A percentile compares a stretch with the other conserved stretches of the same genome.
Conservation (phyloP, 2,113 vertebrate genomes). For the Callionymus lyra region DNA sequence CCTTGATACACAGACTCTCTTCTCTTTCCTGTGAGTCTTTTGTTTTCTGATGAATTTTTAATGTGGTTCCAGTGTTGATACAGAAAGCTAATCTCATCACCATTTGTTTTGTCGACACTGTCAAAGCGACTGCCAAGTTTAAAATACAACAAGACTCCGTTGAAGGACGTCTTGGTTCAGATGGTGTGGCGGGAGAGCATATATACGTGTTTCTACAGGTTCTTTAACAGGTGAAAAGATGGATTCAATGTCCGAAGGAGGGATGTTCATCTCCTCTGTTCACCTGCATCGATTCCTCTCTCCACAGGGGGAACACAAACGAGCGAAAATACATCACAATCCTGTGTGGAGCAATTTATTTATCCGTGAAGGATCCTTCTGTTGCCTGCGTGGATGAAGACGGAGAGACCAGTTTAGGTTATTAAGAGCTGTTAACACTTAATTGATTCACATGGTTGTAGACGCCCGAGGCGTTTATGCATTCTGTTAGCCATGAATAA, state of each 20-base stretch:
- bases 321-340: too few relatives aligned
- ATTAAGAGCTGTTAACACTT: slow-evolving; percentile 38
- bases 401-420: slow-evolving; percentile 32
- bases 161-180: too few relatives aligned
- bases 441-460: slow-evolving; percentile 31
- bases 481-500: slow-evolving; percentile 6
- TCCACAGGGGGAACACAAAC: slow-evolving; percentile 25
- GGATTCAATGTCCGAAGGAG: slow-evolving; percentile 13
- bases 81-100: too few relatives aligned
- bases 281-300: slow-evolving; percentile 30
- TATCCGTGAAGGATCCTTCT: slow-evolving; percentile 17
- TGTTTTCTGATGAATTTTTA: too few relatives aligned
- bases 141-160: too few relatives aligned
- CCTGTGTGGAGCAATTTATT: slow-evolving; percentile 33
- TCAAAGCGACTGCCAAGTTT: too few relatives aligned
- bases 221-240: slow-evolving; percentile 12
- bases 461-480: slow-evolving; percentile 8
- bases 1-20: too few relatives aligned
- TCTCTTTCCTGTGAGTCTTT: too few relatives aligned
- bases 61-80: too few relatives aligned
- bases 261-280: slow-evolving; percentile 7
- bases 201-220: background rate
- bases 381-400: slow-evolving; percentile 18
- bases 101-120: too few relatives aligned
- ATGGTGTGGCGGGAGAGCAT: background rate